Base-by-base conservation (phyloP, 1,140 invertebrate genomes). In the Thalassaphorura encarpata region DNA sequence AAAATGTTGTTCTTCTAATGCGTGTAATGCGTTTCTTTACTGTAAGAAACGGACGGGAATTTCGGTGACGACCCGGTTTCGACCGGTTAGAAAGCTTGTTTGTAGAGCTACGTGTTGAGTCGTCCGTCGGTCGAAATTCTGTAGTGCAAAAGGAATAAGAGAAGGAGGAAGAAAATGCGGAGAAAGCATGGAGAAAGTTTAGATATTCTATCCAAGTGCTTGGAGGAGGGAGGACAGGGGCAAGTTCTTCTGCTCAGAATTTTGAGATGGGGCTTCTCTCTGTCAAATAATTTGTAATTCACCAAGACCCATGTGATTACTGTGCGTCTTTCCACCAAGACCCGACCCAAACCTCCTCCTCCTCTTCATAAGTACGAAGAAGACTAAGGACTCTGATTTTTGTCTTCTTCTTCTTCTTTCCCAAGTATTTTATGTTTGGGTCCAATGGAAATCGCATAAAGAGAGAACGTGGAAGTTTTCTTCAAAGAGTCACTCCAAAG, bases 211-310 rank as follows among this genome's bases (percentile, higher is more conserved):
- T 11, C 33, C n/a, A 11, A 11, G 33, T 36, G 11, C n/a, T n/a
- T n/a, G n/a, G 2, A 48, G n/a, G n/a, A n/a, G n/a, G n/a, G n/a
- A n/a, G n/a, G n/a, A n/a, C n/a, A n/a, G n/a, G n/a, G n/a, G n/a
- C n/a, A n/a, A n/a, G n/a, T n/a, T n/a, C n/a, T n/a, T n/a, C n/a
- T n/a, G n/a, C n/a, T n/a, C n/a, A n/a, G n/a, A 58, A 52, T 58
- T 58, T 58, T 58, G 51, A 58, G 45, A 31, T 48, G 27, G 56
- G 41, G n/a, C 33, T 54, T 43, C 18, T 53, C 51, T 54, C 51
- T 61, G 54, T 61, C 59, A 56, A 61, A 61, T 61, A 57, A 61
- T 57, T 61, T 61, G 59, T 61, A 61, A 61, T 61, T 61, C 59
- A 56, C 33, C 29, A 27, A 57, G 48, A 36, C 51, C 21, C 55